Percentiles rank a stretch among this genome's conserved stretches.
Evolutionary conservation across 2,888 invertebrate genomes (phyloP).

Genomic region (Mantis religiosa): DNA sequence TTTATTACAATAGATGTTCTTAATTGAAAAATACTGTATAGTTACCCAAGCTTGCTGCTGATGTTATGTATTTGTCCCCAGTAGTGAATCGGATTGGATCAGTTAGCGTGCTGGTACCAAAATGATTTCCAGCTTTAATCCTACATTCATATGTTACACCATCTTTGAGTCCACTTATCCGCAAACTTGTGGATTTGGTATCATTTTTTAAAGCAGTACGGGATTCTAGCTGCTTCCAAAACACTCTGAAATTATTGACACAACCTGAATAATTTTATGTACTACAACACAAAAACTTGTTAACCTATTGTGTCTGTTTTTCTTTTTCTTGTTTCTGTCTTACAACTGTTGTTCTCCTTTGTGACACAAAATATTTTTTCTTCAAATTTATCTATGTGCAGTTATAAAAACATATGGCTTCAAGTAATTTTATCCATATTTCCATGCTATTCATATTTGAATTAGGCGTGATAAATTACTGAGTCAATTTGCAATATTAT

Average conservation of each 20-base stretch:
- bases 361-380: too few species aligned
- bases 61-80: conserved; percentile 67
- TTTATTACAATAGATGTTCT: background rate
- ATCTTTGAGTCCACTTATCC: conserved; percentile 66
- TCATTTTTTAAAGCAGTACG: conserved; percentile 61
- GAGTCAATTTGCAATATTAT: too few species aligned
- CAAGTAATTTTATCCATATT: too few species aligned
- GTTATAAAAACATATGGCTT: too few species aligned
- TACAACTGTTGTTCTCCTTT: too few species aligned
- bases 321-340: too few species aligned
- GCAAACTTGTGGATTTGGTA: conserved; percentile 66
- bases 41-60: conserved; percentile 52
- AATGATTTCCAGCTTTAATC: conserved; percentile 75
- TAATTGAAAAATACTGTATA: background rate
- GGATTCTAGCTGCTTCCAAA: conserved; percentile 67
- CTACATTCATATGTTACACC: conserved; percentile 74
- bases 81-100: conserved; percentile 70
- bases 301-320: too few species aligned
- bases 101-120: conserved; percentile 72
- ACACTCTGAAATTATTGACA: conserved; percentile 51
- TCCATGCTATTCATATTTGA: too few species aligned
- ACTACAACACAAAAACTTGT: too few species aligned
- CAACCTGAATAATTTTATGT: background rate
- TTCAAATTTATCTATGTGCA: too few species aligned
- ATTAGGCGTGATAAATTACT: too few species aligned